Percentiles rank a stretch among this genome's conserved stretches.
Conservation (phyloP, 2,797 vertebrate species). For the Pygocentrus nattereri region DNA sequence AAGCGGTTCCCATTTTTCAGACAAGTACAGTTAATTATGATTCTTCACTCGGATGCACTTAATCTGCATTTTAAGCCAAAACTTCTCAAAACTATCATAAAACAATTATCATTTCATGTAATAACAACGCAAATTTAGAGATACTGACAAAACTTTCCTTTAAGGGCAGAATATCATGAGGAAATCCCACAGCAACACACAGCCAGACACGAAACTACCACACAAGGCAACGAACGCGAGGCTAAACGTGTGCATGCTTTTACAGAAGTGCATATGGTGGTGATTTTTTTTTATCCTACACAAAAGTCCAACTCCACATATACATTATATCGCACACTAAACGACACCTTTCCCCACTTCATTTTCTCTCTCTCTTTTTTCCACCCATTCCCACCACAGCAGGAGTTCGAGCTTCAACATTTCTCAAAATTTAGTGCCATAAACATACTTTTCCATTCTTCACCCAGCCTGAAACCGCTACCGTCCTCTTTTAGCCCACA, state of each 20-base stretch:
- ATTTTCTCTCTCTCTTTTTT: not conserved
- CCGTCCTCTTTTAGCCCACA: slow-evolving; percentile 1
- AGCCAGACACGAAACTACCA: not conserved
- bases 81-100: not conserved
- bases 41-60: no score
- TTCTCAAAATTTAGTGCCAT: not conserved
- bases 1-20: not conserved
- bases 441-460: slow-evolving; percentile 30
- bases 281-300: slow-evolving; percentile 1
- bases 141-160: not conserved
- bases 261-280: slow-evolving; percentile 12
- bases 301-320: slow-evolving; percentile 34
- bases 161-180: not conserved
- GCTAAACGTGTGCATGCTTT: slow-evolving; percentile 11
- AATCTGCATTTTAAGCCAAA: no score
- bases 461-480: not conserved
- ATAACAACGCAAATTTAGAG: not conserved
- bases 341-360: not conserved
- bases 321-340: slow-evolving; percentile 37
- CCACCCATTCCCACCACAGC: not conserved
- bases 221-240: slow-evolving; percentile 55
- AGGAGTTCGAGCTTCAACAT: not conserved
- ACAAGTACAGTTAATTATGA: not conserved
- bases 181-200: not conserved
- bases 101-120: not conserved